Base-by-base conservation (phyloP, 2,797 vertebrate species). In the Morelia viridis region DNA sequence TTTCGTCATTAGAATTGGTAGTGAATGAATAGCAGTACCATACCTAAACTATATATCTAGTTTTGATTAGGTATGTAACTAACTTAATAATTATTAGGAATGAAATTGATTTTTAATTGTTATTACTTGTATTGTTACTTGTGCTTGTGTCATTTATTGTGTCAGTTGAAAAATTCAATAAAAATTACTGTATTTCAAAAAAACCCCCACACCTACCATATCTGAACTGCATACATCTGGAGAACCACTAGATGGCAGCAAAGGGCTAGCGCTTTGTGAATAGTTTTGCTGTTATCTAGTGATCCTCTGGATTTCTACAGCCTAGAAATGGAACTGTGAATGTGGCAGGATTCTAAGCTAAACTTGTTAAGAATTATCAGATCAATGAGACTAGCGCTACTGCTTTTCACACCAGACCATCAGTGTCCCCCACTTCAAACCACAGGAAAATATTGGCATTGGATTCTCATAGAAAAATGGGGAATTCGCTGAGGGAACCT, bases 1-100 rank as follows among this genome's bases (percentile, higher is more conserved):
- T 92, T 92, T 92, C 64, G 64, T 53, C 46, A 57, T 87, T 80
- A 26, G 57, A 35, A 87, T 90, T 89, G 76, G 71, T 80, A 53
- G 35, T 83, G 71, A 80, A 80, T 80, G 35, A 46, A 22, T 41
- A 80, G 71, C 35, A 46, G 35, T 80, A 35, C 19, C 19, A 80
- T 76, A 22, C 71, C 71, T 46, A 80, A 80, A 80, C 35, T 10
- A 46, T 80, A 35, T 11, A 80, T 46, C 71, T 80, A 41, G 35
- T 80, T 53, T 41, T 80, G 35, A 24, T 80, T 53, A 8, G 50
- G 50, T 53, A 53, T 53, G 50, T 53, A 80, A 80, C 19, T 53
- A 80, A 68, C 64, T 31, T 13, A 65, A 80, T 41, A 80, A 80
- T 80, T 46, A 41, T 80, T 80, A 80, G 19, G 35, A 46, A 46